Evolutionary conservation across 2,113 vertebrate species (phyloP).

Genomic region (Falco punctatus): DNA sequence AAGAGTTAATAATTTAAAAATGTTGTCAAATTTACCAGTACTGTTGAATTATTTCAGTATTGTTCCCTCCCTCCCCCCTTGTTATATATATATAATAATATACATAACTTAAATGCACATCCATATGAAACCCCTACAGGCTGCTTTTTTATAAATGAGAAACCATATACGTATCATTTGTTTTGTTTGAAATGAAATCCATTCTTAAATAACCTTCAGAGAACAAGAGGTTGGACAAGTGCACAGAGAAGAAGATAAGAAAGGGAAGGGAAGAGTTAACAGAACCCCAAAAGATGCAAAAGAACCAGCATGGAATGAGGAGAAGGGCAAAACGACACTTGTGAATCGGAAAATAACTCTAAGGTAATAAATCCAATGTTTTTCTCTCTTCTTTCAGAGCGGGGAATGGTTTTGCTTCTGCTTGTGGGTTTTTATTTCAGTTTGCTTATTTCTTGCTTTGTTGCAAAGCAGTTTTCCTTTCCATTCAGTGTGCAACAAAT

Average conservation of each 20-base stretch:
- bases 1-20: conserved; percentile 73
- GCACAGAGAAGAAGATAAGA: conserved; percentile 32
- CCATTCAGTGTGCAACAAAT: conserved; percentile 64
- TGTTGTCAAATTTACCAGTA: conserved; percentile 72
- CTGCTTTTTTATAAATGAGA: conserved; percentile 72
- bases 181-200: conserved; percentile 61
- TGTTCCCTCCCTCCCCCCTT: conserved; percentile 71
- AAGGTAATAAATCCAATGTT: conserved; percentile 56
- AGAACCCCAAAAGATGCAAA: conserved; percentile 58
- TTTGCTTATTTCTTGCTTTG: conserved; percentile 72
- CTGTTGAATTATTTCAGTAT: conserved; percentile 74
- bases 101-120: conserved; percentile 83
- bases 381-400: conserved; percentile 67
- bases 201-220: conserved; percentile 64
- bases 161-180: conserved; percentile 66
- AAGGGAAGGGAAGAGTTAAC: conserved; percentile 34
- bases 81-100: conserved; percentile 80
- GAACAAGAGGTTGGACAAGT: conserved; percentile 62
- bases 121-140: conserved; percentile 76
- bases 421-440: conserved; percentile 45
- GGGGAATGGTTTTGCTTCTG: conserved; percentile 67
- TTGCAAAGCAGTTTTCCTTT: conserved; percentile 75
- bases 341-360: conserved; percentile 57
- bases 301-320: conserved; percentile 30
- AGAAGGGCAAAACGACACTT: conserved; percentile 48